Conservation (phyloP, 2,113 vertebrate species). For the Tetrao urogallus region DNA sequence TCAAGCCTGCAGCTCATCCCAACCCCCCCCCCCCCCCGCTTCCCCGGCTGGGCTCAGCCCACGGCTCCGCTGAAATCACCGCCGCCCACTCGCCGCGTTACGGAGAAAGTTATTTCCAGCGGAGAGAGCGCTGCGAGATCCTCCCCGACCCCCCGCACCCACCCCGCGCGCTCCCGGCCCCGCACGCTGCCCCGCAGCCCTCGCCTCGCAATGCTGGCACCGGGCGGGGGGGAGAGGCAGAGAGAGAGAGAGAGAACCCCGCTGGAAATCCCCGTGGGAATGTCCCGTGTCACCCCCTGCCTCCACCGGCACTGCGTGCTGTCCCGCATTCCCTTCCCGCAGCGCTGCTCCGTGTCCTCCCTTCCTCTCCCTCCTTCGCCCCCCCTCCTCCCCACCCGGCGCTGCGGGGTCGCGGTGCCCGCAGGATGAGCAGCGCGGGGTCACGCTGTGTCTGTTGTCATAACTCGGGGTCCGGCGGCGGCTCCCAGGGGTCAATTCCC, state of each 20-base stretch:
- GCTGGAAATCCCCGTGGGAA: constrained; percentile 69
- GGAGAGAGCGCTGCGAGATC: neutral
- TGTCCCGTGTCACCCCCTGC: neutral
- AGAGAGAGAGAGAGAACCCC: neutral
- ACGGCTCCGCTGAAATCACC: neutral
- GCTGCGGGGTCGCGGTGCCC: neutral
- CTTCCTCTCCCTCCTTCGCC: no score
- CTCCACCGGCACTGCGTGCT: no score
- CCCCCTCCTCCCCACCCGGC: neutral
- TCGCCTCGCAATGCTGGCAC: neutral
- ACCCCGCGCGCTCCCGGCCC: neutral
- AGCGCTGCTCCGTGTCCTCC: neutral
- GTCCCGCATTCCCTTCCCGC: neutral
- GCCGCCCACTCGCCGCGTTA: neutral
- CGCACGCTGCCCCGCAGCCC: neutral
- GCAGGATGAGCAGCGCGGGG: constrained; percentile 5
- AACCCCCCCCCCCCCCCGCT: rapidly evolving
- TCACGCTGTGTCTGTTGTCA: neutral
- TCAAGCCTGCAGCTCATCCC: neutral
- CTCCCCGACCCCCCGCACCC: constrained; percentile 41
- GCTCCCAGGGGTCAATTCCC: neutral
- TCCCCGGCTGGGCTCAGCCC: neutral
- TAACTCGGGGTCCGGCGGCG: rapidly evolving
- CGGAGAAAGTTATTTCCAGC: constrained; percentile 50
- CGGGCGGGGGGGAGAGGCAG: neutral